phyloP scores from a whole-genome alignment of 2,888 invertebrate genomes.

The Protodeltote pygarga region DNA sequence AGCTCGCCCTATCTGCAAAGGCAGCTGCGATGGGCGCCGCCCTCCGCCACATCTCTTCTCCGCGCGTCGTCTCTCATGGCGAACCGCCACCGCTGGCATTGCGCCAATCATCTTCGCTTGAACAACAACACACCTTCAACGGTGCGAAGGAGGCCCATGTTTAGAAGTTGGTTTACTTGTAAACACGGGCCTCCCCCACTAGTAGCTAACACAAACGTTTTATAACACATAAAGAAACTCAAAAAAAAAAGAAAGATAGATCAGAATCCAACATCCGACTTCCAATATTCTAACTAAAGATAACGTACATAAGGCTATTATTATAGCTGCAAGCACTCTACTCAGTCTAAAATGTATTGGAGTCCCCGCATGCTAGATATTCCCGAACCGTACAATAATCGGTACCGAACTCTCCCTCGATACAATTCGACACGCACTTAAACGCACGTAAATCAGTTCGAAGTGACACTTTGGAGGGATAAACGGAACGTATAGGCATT shows the following conservation, averaged over 20 bases:
- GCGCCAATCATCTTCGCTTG: constrained; percentile 93
- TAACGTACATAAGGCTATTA: too few species aligned
- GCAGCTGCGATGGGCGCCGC: constrained; percentile 89
- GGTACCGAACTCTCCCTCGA: not conserved
- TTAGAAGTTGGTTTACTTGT: constrained; percentile 39
- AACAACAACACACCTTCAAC: constrained; percentile 40
- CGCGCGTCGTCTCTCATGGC: constrained; percentile 92
- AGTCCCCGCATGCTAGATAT: too few species aligned
- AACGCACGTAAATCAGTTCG: constrained; percentile 10
- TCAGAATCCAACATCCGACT: too few species aligned
- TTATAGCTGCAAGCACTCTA: too few species aligned
- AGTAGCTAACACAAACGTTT: constrained; percentile 14
- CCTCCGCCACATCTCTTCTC: constrained; percentile 89
- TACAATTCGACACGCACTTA: constrained; percentile 7
- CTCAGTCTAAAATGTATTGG: too few species aligned
- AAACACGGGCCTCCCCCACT: constrained; percentile 41
- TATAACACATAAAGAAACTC: not conserved
- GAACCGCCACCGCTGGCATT: constrained; percentile 95
- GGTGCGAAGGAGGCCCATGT: constrained; percentile 40
- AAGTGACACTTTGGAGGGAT: constrained; percentile 16
- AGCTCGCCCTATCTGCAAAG: constrained; percentile 89
- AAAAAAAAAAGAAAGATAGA: too few species aligned
- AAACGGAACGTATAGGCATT: constrained; percentile 16
- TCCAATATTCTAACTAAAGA: too few species aligned
- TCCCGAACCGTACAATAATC: not conserved